Evolutionary conservation across 2,888 invertebrate genomes (phyloP), one percentile per base, ranked within the genome.

Genomic region (Tuberolachnus salignus): DNA sequence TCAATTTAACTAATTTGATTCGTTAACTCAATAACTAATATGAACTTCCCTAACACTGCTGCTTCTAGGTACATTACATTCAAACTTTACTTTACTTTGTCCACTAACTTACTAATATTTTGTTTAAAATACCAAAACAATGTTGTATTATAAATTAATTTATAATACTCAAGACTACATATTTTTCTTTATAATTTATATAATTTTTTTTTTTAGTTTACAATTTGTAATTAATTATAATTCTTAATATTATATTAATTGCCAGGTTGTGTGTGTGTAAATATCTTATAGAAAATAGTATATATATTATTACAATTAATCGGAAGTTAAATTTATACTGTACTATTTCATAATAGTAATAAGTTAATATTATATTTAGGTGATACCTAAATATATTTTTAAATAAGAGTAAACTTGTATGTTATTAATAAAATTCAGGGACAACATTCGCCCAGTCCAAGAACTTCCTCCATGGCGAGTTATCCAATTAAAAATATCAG

Each of bases 401-500:
- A 49, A 66, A 66, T 49, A 4, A 49, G 46, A 44, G 23, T 44
- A 10, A 49, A 26, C 16, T 70, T 55, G 55, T 3, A 57, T 44
- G 55, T 55, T 21, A 70, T 70, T 4, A 70, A 70, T 51, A 21
- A 72, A 87, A 86, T 85, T 86, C 88, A 94, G 94, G 94, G 95
- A 88, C 92, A 93, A 86, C 93, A 93, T 88, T 94, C 95, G 87
- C 95, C 95, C 87, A 94, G 93, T 88, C 93, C 94, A 87, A 92
- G 94, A 87, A 92, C 92, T 86, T 91, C 93, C 84, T 92, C 94
- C 84, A 93, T 94, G 92, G 95, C 95, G 85, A 91, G 92, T 86
- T 95, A 91, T 88, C 94, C 94, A 86, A 92, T 94, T 87, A 93
- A 94, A 89, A 91, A 91, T 88, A 89, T 95, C 88, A 91, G 92